Base-by-base conservation (phyloP, 2,888 invertebrate genomes). In the Acanthosepion lycidas region DNA sequence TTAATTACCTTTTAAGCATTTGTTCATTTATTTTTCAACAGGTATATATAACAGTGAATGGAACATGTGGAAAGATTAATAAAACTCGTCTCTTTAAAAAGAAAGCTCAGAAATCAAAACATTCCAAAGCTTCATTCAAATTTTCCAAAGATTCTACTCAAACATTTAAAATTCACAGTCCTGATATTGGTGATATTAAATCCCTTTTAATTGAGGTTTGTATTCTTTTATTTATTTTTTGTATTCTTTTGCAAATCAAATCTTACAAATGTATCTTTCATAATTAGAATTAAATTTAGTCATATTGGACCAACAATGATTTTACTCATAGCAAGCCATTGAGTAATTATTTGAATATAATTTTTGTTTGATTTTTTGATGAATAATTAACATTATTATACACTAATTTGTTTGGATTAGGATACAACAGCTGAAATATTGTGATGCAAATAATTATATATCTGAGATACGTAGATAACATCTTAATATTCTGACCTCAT, bases 111-210 rank as follows among this genome's bases (percentile, higher is more conserved):
- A 78, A 78, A 78, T 78, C n/a, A 0, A n/a, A 78, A 78, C n/a
- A n/a, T 33, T 9, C 78, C n/a, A 78, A 78, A n/a, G 2, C 12
- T 5, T n/a, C 78, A n/a, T 97, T 97, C 95, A 96, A 96, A 94
- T 97, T 97, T 95, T 96, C 96, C 59, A 96, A 96, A 94, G 97
- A 97, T 20, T 96, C 97, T 8, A 97, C 97, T 20, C 97, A 97
- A 95, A 95, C 97, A 53, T 97, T 97, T 95, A 97, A 97, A 95
- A 95, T 97, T 91, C 95, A 96, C 94, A 97, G 96, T 15, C 96
- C 97, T 59, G 97, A 97, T 95, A 96, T 97, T 53, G 97, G 97
- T 55, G 96, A 97, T 92, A 95, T 97, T 28, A 96, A 96, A 94
- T 97, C 97, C 42, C 95, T 97, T 49, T 95, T 96, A 48, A 95